Conservation (phyloP, 2,113 vertebrate species). For the Bubalus kerabau region DNA sequence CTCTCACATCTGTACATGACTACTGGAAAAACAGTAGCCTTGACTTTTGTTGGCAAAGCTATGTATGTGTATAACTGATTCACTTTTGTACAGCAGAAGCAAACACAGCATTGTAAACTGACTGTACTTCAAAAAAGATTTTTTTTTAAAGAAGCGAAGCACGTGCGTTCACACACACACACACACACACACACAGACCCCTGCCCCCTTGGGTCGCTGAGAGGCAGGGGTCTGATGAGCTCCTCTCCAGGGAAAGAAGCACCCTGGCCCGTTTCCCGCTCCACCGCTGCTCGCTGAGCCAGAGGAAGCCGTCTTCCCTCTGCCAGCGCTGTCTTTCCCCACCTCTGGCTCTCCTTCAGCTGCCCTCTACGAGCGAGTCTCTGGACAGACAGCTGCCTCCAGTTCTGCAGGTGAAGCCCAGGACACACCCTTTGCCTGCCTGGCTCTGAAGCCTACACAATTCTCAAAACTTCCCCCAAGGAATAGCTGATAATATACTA, state of each 20-base stretch:
- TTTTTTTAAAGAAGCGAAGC: not conserved
- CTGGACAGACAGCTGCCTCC: not conserved
- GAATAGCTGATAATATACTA: not conserved
- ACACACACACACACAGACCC: fast-evolving
- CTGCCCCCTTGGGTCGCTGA: not conserved
- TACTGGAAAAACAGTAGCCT: too few species aligned
- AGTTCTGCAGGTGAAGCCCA: too few species aligned
- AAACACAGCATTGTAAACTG: not conserved
- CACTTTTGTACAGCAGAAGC: not conserved
- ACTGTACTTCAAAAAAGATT: not conserved
- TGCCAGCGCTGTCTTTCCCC: not conserved
- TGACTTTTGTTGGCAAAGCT: too few species aligned
- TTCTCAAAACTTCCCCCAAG: not conserved
- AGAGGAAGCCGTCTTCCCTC: not conserved
- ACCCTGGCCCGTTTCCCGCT: not conserved
- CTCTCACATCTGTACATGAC: not conserved
- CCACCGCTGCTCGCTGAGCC: fast-evolving
- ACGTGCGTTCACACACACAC: fast-evolving
- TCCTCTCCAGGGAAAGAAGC: not conserved
- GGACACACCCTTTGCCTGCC: not conserved
- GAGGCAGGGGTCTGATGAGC: too few species aligned
- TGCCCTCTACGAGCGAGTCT: fast-evolving
- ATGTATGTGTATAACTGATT: not conserved
- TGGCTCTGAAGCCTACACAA: not conserved
- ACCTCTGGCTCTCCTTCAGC: not conserved